Conservation (phyloP, 2,888 invertebrate species). For the Serrognathus titanus region DNA sequence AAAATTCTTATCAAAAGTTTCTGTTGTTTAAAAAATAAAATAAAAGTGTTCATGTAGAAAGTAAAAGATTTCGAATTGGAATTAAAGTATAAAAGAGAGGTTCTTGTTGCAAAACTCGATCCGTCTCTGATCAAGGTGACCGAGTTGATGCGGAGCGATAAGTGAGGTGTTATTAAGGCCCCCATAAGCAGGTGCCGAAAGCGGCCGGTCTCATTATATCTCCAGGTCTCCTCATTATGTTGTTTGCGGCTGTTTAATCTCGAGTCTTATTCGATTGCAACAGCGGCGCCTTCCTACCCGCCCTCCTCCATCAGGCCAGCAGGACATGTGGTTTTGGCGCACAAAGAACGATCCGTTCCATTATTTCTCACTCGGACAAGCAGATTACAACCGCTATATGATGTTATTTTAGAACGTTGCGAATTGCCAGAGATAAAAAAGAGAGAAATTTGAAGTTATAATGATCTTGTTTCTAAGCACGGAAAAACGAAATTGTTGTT, state of each 20-base stretch:
- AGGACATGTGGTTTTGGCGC: not conserved
- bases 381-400: no score
- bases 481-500: no score
- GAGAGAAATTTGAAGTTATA: no score
- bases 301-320: not conserved
- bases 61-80: no score
- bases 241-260: constrained; percentile 43
- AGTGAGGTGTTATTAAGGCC: constrained; percentile 46
- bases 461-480: no score
- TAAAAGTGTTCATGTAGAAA: no score
- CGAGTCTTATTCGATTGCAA: constrained; percentile 12
- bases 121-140: constrained; percentile 13
- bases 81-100: no score
- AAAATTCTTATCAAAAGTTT: no score
- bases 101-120: not conserved
- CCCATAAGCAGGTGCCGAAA: constrained; percentile 51
- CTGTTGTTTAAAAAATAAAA: no score
- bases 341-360: not conserved
- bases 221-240: constrained; percentile 43
- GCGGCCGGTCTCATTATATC: constrained; percentile 43
- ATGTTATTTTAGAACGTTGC: no score
- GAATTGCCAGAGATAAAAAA: no score
- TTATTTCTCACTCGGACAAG: no score
- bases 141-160: constrained; percentile 20
- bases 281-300: not conserved